Conservation (phyloP, 2,113 vertebrate species). For the Ceratotherium simum region DNA sequence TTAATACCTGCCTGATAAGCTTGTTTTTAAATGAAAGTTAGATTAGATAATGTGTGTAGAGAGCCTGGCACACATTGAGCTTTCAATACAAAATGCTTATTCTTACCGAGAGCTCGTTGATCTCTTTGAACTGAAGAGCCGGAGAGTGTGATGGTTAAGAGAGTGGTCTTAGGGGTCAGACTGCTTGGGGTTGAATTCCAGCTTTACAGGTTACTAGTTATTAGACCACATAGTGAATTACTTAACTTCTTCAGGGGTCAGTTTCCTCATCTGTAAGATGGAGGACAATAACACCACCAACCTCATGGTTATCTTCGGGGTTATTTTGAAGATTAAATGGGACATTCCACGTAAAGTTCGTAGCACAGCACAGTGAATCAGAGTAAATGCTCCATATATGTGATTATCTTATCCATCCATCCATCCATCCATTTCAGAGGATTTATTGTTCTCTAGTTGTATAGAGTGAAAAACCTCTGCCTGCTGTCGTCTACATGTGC, state of each 20-base stretch:
- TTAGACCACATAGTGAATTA: neutral
- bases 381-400: neutral
- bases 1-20: neutral
- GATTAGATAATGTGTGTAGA: neutral
- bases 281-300: neutral
- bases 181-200: neutral
- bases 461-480: neutral
- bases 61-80: neutral
- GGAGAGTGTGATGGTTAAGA: neutral
- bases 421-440: neutral
- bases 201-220: neutral
- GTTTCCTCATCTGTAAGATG: neutral
- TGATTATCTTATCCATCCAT: neutral
- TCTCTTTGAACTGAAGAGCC: neutral
- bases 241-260: neutral
- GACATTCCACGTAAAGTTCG: neutral
- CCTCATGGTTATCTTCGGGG: neutral
- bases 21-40: neutral
- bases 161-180: neutral
- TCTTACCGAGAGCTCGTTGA: neutral
- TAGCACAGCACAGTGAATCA: neutral
- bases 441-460: neutral
- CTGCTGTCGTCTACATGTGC: neutral
- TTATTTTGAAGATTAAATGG: slow-evolving; percentile 2
- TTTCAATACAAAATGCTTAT: neutral